Base-by-base conservation (phyloP, 1,140 invertebrate species). In the Drosophila repleta region DNA sequence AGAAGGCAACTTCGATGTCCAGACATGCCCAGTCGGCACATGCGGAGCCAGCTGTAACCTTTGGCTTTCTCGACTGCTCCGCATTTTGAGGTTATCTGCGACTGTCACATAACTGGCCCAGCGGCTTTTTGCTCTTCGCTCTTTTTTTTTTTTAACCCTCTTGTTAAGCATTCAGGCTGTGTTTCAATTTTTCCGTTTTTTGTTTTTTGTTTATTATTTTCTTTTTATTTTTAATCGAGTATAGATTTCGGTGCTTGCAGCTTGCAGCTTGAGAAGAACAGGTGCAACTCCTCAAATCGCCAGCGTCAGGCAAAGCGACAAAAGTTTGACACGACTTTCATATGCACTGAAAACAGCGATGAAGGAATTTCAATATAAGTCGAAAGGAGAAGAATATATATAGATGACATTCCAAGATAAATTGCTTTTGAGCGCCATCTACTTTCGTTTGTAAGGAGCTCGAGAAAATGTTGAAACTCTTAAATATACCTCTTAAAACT, bases 211-310 rank as follows among this genome's bases (percentile, higher is more conserved):
- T 69, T 32, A 4, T 13, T 24, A 32, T 20, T 15, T 51, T 29
- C n/a, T 60, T 49, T 57, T 51, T 13, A n/a, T 45, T 78, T 79
- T 85, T 85, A 85, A 85, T 85, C 88, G 84, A 76, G 70, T 88
- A 87, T 85, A 87, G 82, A 85, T 85, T 85, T 85, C 51, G 74
- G 61, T 41, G 70, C 70, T 75, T 85, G 81, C 81, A 87, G 77
- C 81, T 81, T 85, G 81, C 82, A 48, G 39, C 39, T 43, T 43
- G 39, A 52, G 24, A 32, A 37, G 29, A 29, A 64, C 74, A 76
- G 74, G 70, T 76, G 74, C 70, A 76, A 76, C 18, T 60, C 24
- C 29, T 52, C 37, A 68, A 37, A 43, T n/a, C 21, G 37, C 13
- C 37, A 35, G 11, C 1, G 55, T 10, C 3, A 35, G 18, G 13